phyloP scores from a whole-genome alignment of 2,888 invertebrate genomes.

The Asteroscopus sphinx region DNA sequence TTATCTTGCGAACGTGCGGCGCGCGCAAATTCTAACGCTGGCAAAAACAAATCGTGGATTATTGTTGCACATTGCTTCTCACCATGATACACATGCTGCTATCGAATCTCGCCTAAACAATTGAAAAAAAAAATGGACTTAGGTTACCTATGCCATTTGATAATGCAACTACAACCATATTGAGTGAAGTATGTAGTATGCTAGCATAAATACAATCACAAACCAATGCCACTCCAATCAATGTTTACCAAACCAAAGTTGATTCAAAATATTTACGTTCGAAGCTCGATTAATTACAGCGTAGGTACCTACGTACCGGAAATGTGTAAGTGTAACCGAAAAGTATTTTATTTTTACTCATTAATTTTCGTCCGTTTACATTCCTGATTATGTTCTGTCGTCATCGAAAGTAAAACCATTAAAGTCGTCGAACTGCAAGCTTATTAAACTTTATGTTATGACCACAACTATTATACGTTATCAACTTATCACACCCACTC shows the following conservation, averaged over 20 bases:
- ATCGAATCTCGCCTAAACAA: constrained; percentile 16
- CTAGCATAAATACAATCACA: constrained; percentile 43
- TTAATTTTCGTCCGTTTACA: constrained; percentile 11
- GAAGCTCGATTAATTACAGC: constrained; percentile 28
- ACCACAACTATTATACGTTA: constrained; percentile 42
- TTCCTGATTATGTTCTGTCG: constrained; percentile 32
- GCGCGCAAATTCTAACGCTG: constrained; percentile 88
- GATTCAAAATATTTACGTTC: constrained; percentile 33
- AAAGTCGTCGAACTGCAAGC: constrained; percentile 47
- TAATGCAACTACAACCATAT: constrained; percentile 10
- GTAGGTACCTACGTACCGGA: constrained; percentile 35
- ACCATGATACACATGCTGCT: constrained; percentile 31
- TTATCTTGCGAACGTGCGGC: constrained; percentile 88
- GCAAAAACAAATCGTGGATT: constrained; percentile 80
- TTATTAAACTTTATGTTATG: constrained; percentile 46
- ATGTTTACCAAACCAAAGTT: constrained; percentile 24
- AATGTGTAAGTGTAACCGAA: constrained; percentile 19
- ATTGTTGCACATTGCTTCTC: constrained; percentile 68
- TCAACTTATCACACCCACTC: constrained; percentile 44
- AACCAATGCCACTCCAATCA: constrained; percentile 44
- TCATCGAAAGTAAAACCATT: constrained; percentile 55
- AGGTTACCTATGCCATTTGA: constrained; percentile 12
- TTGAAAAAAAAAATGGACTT: constrained; percentile 5
- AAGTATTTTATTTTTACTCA: constrained; percentile 1
- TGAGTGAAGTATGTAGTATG: constrained; percentile 20